Evolutionary conservation across 2,113 vertebrate genomes (phyloP).

Genomic region (Elephas maximus): DNA sequence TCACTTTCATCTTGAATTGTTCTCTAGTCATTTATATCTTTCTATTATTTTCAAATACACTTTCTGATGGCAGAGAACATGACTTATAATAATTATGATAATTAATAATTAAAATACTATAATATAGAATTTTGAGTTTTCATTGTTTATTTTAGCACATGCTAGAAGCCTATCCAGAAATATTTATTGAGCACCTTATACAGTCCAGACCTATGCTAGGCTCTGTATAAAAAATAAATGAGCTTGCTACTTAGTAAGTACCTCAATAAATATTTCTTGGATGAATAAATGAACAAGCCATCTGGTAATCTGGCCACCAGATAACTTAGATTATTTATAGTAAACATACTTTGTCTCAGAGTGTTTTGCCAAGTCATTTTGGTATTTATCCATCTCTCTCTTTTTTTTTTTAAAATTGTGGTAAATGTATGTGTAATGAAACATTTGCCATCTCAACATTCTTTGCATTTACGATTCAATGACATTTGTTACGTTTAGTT

Average conservation of each 20-base stretch:
- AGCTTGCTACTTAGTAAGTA: neutral
- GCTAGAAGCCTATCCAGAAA: neutral
- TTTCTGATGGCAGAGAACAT: neutral
- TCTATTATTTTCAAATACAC: conserved; percentile 35
- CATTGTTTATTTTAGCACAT: neutral
- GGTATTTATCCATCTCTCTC: neutral
- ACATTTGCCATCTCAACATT: too few species aligned
- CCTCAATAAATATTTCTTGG: neutral
- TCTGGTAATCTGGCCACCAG: neutral
- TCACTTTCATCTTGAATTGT: neutral
- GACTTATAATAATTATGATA: conserved; percentile 2
- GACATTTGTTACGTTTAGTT: too few species aligned
- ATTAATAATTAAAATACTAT: conserved; percentile 35
- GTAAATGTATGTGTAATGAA: too few species aligned
- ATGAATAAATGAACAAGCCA: neutral
- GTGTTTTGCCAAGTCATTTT: neutral
- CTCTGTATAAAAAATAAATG: conserved; percentile 24
- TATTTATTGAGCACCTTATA: conserved; percentile 15
- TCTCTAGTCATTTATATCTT: neutral
- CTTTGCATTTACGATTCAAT: too few species aligned
- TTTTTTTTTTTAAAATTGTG: neutral
- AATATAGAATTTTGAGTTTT: conserved; percentile 1
- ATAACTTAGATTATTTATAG: neutral
- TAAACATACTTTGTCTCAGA: neutral
- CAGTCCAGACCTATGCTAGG: neutral